Percentiles rank a stretch among this genome's conserved stretches.
Conservation (phyloP, 2,113 vertebrate genomes). For the Falcunculus frontatus region DNA sequence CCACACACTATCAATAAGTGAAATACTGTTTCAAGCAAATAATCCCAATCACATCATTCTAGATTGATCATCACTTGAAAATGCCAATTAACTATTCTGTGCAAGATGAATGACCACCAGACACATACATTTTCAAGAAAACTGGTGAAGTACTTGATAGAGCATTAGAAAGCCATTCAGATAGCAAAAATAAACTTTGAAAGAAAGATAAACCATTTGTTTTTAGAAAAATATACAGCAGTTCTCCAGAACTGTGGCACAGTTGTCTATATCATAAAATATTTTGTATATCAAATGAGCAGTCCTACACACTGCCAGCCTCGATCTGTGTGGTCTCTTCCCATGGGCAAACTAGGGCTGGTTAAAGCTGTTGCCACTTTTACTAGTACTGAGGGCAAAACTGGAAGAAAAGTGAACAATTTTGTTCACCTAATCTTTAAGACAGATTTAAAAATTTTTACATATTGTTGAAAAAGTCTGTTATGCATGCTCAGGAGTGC, state of each 20-base stretch:
- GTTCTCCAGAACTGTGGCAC: neutral
- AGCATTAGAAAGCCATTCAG: neutral
- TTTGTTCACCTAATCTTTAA: neutral
- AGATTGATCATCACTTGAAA: slow-evolving; percentile 51
- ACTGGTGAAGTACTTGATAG: neutral
- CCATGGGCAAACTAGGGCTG: neutral
- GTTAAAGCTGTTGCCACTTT: neutral
- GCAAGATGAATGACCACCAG: neutral
- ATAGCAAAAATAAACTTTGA: neutral
- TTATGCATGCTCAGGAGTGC: neutral
- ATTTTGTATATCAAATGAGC: neutral
- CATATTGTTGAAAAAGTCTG: neutral
- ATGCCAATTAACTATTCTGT: slow-evolving; percentile 48
- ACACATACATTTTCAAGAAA: slow-evolving; percentile 23
- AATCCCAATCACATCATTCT: slow-evolving; percentile 29
- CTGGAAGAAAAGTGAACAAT: neutral
- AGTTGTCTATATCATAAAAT: neutral
- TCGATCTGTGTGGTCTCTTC: rapidly evolving
- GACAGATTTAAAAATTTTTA: neutral
- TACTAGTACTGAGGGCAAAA: neutral
- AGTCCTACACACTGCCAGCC: neutral
- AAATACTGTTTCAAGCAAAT: slow-evolving; percentile 49
- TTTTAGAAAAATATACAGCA: neutral
- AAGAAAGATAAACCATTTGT: neutral
- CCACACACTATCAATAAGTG: neutral